A percentile compares a stretch with the other conserved stretches of the same genome.
Evolutionary conservation across 2,113 vertebrate species (phyloP).

Genomic region (Phalacrocorax pelagicus): DNA sequence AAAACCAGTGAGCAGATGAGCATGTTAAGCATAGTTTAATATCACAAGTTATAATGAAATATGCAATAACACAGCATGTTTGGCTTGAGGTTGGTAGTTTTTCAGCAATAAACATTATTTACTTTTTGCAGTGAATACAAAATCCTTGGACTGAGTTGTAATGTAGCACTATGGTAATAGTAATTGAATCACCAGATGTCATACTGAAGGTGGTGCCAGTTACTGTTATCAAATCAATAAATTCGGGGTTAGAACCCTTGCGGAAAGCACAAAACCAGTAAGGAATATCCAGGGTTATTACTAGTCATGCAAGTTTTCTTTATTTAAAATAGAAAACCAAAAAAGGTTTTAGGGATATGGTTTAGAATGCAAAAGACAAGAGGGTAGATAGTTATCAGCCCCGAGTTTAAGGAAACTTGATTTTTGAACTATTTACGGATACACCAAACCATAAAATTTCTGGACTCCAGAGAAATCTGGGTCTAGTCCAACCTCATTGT

Average conservation of each 20-base stretch:
- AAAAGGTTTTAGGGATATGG: background rate
- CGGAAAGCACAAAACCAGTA: background rate
- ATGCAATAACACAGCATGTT: background rate
- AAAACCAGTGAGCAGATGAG: background rate
- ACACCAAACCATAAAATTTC: background rate
- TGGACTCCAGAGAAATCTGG: background rate
- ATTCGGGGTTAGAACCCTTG: background rate
- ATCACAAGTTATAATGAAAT: background rate
- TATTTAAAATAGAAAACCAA: background rate
- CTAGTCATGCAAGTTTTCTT: background rate
- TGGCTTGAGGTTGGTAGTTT: background rate
- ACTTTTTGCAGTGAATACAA: background rate
- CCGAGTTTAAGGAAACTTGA: background rate
- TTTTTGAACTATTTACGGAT: background rate
- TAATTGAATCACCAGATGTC: background rate
- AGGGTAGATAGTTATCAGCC: background rate
- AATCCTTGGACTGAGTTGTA: background rate
- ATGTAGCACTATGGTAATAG: background rate
- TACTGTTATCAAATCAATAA: background rate
- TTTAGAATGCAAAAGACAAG: background rate
- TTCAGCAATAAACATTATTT: background rate
- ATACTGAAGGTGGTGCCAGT: background rate
- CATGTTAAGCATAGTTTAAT: background rate
- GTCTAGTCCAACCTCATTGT: background rate
- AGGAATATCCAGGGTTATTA: background rate